phyloP scores from a whole-genome alignment of 1,140 invertebrate species.

The Cherax quadricarinatus region DNA sequence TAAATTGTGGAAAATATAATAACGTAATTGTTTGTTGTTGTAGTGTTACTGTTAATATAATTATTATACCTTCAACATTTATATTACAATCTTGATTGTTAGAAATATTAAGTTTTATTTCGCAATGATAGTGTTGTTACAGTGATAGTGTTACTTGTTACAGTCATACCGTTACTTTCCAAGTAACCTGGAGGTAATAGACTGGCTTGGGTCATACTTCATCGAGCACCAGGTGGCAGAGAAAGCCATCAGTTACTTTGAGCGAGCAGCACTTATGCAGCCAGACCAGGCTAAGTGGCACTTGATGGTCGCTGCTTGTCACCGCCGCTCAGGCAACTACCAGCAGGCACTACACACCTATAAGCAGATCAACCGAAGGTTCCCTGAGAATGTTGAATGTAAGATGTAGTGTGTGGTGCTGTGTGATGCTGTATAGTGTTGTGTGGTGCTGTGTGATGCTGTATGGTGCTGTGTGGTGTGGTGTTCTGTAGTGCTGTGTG shows the following conservation, averaged over 20 bases:
- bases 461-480: too few species aligned
- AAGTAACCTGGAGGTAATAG: conserved; percentile 91
- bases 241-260: conserved; percentile 92
- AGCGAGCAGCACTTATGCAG: conserved; percentile 91
- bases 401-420: conserved; percentile 71
- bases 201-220: conserved; percentile 94
- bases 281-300: conserved; percentile 91
- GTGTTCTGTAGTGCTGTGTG: too few species aligned
- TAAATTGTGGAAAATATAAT: too few species aligned
- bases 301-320: conserved; percentile 89
- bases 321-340: conserved; percentile 89
- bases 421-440: too few species aligned
- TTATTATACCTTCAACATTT: too few species aligned
- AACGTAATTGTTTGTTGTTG: too few species aligned
- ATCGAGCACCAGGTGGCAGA: conserved; percentile 85
- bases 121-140: too few species aligned
- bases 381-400: conserved; percentile 92
- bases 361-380: conserved; percentile 84
- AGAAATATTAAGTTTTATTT: too few species aligned
- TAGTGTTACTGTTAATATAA: too few species aligned
- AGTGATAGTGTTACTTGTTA: not conserved
- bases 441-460: too few species aligned
- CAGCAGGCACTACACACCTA: conserved; percentile 89
- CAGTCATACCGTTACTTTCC: conserved; percentile 93
- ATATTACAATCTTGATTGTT: too few species aligned